Evolutionary conservation across 1,140 invertebrate genomes (phyloP), one percentile per base, ranked within the genome.

Genomic region (Drosophila equinoxialis): DNA sequence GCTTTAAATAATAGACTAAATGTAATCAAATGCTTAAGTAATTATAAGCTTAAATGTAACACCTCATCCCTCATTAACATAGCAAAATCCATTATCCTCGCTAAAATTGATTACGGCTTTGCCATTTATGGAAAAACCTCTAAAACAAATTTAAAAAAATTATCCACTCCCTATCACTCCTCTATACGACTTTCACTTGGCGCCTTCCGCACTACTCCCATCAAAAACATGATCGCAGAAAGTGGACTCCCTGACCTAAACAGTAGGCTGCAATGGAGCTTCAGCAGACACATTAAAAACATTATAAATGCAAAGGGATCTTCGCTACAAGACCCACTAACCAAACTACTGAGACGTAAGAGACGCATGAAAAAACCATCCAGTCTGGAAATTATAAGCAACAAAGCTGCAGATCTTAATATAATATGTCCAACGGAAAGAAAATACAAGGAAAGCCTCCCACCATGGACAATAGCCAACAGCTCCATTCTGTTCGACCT

Each of bases 1-100:
- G 14, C 41, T 42, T 42, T 42, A 42, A 42, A 42, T 42, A 42
- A 42, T 42, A 42, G 41, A 42, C 41, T 42, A 42, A 42, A 42
- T 13, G 41, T 42, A 42, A 30, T 30, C 6, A 30, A 30, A 30
- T 30, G 30, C 30, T 30, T 30, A 30, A 30, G 30, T 6, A 30
- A 30, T 30, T 30, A 30, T 30, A 30, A 30, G 6, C 30, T 30
- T 30, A 30, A 30, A 30, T 30, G 30, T 6, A 30, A 30, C 30
- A 30, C 30, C 30, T 30, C 30, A 30, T 30, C 30, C 30, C 30
- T 30, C 30, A 42, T 42, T 42, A 42, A 42, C 41, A 42, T 42
- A 42, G 11, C 41, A n/a, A 42, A 42, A 42, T 42, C 10, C 41
- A 42, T 42, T 42, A 37, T 37, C 35, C 35, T 37, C 35, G 35